Evolutionary conservation across 2,113 vertebrate genomes (phyloP).

Genomic region (Zosterops hypoxanthus): DNA sequence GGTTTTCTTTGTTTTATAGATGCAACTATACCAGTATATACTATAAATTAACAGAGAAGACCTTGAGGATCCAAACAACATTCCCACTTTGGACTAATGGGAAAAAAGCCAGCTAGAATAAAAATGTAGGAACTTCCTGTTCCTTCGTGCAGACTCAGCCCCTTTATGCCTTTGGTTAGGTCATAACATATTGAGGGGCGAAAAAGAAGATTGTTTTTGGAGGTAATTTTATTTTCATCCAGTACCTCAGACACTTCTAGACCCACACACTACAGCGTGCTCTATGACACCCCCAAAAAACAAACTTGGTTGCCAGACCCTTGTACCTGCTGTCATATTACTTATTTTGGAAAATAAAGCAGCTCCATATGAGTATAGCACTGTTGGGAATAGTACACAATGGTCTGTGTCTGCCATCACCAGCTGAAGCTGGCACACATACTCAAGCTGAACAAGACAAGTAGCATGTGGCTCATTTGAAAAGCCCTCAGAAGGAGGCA

Average conservation of each 20-base stretch:
- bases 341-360: background rate
- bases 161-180: background rate
- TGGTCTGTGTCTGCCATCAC: background rate
- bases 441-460: background rate
- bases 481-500: background rate
- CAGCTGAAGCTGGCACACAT: background rate
- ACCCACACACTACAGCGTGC: background rate
- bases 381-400: background rate
- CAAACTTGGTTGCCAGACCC: background rate
- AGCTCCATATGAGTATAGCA: background rate
- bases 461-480: background rate
- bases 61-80: background rate
- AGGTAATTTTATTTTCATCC: background rate
- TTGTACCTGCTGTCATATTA: background rate
- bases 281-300: background rate
- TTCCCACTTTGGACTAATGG: background rate
- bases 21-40: background rate
- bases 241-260: background rate
- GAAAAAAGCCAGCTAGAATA: background rate
- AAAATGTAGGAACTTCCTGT: background rate
- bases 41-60: background rate
- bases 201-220: background rate
- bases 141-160: background rate
- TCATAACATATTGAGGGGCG: background rate
- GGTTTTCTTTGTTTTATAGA: background rate